Conservation (phyloP, 2,888 invertebrate species). For the Cynaeus angustus region DNA sequence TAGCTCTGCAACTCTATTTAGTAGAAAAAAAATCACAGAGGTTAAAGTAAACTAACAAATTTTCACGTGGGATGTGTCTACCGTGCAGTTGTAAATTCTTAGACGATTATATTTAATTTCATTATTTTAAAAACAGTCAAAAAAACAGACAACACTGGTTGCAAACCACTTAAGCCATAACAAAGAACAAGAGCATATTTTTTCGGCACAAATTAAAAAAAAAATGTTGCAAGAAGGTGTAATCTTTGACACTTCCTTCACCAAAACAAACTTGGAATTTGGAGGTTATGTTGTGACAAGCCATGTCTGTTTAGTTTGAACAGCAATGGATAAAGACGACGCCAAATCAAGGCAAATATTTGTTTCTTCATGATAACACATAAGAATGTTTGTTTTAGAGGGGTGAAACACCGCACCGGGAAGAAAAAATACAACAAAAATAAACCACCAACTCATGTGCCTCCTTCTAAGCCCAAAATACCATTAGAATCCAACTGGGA, state of each 20-base stretch:
- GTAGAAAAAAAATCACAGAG: too few relatives aligned
- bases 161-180: too few relatives aligned
- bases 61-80: slow-evolving; percentile 58
- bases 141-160: too few relatives aligned
- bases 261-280: slow-evolving; percentile 2
- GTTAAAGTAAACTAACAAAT: background rate
- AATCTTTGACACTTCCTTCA: background rate
- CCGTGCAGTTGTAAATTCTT: slow-evolving; percentile 69
- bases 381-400: slow-evolving; percentile 23
- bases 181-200: too few relatives aligned
- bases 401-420: slow-evolving; percentile 41
- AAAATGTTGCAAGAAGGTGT: background rate
- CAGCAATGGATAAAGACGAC: slow-evolving; percentile 18
- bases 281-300: slow-evolving; percentile 25
- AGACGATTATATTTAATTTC: too few relatives aligned
- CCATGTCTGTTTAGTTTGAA: background rate
- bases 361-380: background rate
- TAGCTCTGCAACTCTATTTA: too few relatives aligned
- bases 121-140: too few relatives aligned
- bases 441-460: slow-evolving; percentile 37
- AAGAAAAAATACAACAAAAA: slow-evolving; percentile 47
- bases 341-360: slow-evolving; percentile 15
- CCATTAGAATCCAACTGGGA: slow-evolving; percentile 49
- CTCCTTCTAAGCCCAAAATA: slow-evolving; percentile 30
- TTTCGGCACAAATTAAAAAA: too few relatives aligned